A percentile compares a stretch with the other conserved stretches of the same genome.
Evolutionary conservation across 2,797 vertebrate genomes (phyloP).

Genomic region (Sebastes ruberrimus): DNA sequence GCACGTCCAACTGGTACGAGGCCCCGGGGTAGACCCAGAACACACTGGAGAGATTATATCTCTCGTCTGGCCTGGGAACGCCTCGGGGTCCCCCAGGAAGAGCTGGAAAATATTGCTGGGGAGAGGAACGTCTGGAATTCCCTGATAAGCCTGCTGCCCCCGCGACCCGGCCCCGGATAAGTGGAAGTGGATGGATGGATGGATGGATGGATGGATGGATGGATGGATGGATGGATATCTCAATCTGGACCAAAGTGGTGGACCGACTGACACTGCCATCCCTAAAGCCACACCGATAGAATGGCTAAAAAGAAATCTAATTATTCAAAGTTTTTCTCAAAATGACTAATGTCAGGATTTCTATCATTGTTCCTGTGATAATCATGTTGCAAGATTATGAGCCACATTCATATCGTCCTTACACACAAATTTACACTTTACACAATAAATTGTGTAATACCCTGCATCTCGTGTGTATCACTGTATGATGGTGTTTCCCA

Average conservation of each 20-base stretch:
- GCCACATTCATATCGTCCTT: neutral
- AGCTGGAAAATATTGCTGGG: no score
- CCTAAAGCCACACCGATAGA: neutral
- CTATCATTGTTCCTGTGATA: neutral
- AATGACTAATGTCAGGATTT: neutral
- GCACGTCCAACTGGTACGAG: no score
- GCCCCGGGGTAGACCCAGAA: no score
- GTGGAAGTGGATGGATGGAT: no score
- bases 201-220: no score
- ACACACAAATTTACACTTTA: neutral
- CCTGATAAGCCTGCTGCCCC: no score
- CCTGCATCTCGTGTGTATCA: neutral
- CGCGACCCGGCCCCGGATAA: fast-evolving
- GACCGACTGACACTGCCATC: neutral
- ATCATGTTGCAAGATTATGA: neutral
- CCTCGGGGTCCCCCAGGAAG: no score
- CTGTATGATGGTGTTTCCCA: neutral
- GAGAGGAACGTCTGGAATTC: no score
- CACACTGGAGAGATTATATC: no score
- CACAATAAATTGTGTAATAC: neutral
- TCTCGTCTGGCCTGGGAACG: no score
- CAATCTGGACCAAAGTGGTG: neutral
- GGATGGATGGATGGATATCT: no score
- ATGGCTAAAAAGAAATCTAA: neutral
- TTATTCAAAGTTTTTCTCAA: neutral